These are phyloP conservation scores for Numenius arquata DNA, from an alignment of 2,113 vertebrate species.

Conservation along the genomic window DNA sequence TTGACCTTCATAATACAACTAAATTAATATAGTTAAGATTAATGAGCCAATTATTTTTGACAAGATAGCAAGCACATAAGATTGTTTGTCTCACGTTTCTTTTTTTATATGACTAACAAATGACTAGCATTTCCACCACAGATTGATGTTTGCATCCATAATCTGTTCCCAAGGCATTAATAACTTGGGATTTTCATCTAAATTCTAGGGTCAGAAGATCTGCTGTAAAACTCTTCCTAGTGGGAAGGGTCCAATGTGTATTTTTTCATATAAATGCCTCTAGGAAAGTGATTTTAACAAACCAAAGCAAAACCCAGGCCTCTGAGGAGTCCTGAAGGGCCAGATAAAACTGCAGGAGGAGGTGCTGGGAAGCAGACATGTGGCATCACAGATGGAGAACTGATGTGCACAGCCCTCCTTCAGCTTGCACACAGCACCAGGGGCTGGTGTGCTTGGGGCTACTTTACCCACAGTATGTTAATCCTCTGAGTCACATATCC, in stretches of 20 bases:
- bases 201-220: neutral
- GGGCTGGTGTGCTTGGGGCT: neutral
- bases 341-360: neutral
- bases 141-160: neutral
- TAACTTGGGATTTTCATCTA: neutral
- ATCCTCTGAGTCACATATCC: neutral
- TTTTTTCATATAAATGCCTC: neutral
- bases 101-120: neutral
- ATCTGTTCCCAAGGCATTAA: neutral
- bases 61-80: neutral
- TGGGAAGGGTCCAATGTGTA: fast-evolving
- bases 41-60: conserved; percentile 32
- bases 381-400: fast-evolving
- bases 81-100: neutral
- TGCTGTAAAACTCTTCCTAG: neutral
- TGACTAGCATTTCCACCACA: neutral
- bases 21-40: conserved; percentile 1
- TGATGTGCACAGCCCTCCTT: too few relatives aligned
- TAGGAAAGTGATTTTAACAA: neutral
- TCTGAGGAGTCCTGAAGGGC: neutral
- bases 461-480: fast-evolving
- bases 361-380: fast-evolving
- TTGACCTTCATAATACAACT: neutral
- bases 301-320: neutral
- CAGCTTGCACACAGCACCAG: fast-evolving